Evolutionary conservation across 2,113 vertebrate genomes (phyloP).

Genomic region (Pogona vitticeps): DNA sequence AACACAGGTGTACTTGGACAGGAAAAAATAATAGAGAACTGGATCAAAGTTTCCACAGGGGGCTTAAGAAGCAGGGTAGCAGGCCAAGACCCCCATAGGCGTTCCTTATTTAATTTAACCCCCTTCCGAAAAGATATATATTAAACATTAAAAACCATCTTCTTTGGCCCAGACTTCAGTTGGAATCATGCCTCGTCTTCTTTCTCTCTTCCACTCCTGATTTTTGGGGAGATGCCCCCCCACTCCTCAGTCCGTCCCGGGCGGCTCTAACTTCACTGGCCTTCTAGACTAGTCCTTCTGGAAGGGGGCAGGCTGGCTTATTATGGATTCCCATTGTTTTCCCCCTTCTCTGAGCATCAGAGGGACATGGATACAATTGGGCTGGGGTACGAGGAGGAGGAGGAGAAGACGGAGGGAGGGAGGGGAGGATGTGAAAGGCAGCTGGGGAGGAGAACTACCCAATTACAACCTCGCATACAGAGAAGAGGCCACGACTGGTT

Average conservation of each 20-base stretch:
- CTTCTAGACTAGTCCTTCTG: neutral
- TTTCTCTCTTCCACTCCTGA: neutral
- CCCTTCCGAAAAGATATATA: neutral
- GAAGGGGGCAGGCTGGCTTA: neutral
- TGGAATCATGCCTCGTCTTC: neutral
- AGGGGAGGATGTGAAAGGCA: slow-evolving; percentile 2
- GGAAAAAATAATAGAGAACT: neutral
- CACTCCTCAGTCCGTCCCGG: neutral
- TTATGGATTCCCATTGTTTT: slow-evolving; percentile 18
- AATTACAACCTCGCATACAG: neutral
- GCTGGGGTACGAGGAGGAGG: neutral
- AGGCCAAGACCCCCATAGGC: neutral
- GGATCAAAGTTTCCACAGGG: neutral
- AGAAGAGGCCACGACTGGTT: neutral
- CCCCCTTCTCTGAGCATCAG: neutral
- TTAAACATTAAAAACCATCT: too few species aligned
- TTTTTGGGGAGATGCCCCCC: too few species aligned
- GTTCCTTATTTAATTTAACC: too few species aligned
- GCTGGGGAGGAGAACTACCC: neutral
- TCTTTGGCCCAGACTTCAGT: neutral
- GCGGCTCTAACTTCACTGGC: neutral
- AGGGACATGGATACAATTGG: slow-evolving; percentile 29
- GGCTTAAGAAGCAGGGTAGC: neutral
- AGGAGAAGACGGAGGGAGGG: neutral
- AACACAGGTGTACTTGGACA: neutral